A percentile compares a stretch with the other conserved stretches of the same genome.
phyloP scores from a whole-genome alignment of 2,113 vertebrate species.

The Phyllopteryx taeniolatus region DNA sequence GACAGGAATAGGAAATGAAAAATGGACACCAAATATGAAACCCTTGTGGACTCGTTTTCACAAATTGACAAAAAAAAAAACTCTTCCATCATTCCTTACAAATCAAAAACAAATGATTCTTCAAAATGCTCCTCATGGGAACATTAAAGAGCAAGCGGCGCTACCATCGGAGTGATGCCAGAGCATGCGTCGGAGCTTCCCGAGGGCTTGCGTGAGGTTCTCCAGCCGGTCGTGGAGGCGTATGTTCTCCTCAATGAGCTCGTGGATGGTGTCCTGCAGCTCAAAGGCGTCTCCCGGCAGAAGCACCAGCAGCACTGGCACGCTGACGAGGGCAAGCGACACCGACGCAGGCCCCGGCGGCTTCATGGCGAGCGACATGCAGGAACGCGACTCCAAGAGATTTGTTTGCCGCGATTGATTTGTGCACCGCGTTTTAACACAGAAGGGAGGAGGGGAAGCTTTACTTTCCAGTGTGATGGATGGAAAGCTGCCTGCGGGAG shows the following conservation, averaged over 20 bases:
- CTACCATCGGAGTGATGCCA: conserved; percentile 72
- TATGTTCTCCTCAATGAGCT: conserved; percentile 77
- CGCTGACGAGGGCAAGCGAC: background rate
- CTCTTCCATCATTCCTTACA: background rate
- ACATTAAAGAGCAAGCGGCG: background rate
- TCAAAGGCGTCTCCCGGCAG: conserved; percentile 63
- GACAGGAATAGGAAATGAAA: background rate
- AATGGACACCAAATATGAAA: background rate
- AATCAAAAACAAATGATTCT: background rate
- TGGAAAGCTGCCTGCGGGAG: conserved; percentile 59
- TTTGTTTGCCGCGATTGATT: conserved; percentile 2
- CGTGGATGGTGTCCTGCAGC: conserved; percentile 78
- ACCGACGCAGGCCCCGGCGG: background rate
- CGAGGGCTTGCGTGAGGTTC: conserved; percentile 74
- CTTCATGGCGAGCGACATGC: background rate
- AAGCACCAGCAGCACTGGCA: conserved; percentile 38
- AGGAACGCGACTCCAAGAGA: background rate
- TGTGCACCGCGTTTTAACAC: conserved; percentile 13
- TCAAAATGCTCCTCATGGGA: background rate
- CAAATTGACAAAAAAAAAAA: background rate
- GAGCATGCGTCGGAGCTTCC: conserved; percentile 69
- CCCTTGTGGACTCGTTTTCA: background rate
- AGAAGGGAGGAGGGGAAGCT: conserved; percentile 12
- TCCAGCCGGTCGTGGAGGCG: conserved; percentile 77
- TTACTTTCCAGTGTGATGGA: conserved; percentile 37